These are phyloP conservation scores for Apogon talboti DNA, from an alignment of 2,797 vertebrate species.

Conservation along the genomic window DNA sequence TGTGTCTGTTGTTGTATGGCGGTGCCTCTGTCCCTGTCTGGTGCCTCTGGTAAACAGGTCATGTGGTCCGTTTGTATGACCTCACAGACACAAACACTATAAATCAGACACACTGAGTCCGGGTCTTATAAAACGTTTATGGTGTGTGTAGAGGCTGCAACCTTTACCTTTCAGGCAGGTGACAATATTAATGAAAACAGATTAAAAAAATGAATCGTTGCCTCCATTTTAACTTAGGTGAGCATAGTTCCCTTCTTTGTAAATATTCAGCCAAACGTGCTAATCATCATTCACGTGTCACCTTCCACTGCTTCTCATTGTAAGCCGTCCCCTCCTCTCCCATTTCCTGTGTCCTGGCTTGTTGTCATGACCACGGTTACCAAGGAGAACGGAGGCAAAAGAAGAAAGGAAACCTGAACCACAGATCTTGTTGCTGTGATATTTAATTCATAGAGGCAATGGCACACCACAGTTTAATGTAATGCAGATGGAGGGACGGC, in stretches of 20 bases:
- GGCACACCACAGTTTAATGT: constrained; percentile 39
- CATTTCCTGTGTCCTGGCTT: constrained; percentile 71
- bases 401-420: constrained; percentile 81
- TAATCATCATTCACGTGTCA: constrained; percentile 42
- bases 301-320: constrained; percentile 53
- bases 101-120: too few relatives aligned
- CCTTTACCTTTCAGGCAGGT: too few relatives aligned
- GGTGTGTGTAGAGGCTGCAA: too few relatives aligned
- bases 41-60: constrained; percentile 26
- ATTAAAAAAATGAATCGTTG: too few relatives aligned
- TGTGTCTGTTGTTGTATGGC: neutral
- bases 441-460: constrained; percentile 84
- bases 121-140: too few relatives aligned
- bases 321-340: constrained; percentile 51
- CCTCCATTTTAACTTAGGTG: too few relatives aligned
- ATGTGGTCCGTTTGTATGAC: neutral
- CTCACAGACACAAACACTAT: neutral
- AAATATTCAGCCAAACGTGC: constrained; percentile 4
- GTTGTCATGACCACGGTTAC: constrained; percentile 85
- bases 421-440: constrained; percentile 77
- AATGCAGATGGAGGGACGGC: constrained; percentile 14
- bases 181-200: too few relatives aligned
- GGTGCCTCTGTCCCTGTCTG: neutral
- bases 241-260: too few relatives aligned
- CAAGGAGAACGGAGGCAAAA: constrained; percentile 69